Evolutionary conservation across 2,113 vertebrate species (phyloP).

Genomic region (Naja naja): DNA sequence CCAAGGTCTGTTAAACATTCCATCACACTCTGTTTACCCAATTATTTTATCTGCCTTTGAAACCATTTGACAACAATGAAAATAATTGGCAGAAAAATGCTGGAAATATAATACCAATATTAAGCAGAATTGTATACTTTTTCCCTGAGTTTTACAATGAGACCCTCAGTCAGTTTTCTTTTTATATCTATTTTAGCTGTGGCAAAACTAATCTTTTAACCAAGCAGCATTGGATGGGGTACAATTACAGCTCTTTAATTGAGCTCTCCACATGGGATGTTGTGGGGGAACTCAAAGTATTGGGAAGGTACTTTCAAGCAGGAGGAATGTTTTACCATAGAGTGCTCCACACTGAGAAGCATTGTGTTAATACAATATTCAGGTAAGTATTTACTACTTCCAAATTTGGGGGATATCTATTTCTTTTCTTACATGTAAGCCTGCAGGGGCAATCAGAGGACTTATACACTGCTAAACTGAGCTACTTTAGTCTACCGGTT

Average conservation of each 20-base stretch:
- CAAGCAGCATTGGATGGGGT: neutral
- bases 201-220: neutral
- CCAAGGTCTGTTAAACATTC: neutral
- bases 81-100: neutral
- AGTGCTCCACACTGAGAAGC: neutral
- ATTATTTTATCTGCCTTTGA: conserved; percentile 17
- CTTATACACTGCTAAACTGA: neutral
- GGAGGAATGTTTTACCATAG: conserved; percentile 23
- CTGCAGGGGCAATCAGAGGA: conserved; percentile 15
- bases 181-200: neutral
- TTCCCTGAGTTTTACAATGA: neutral
- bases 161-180: neutral
- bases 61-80: conserved; percentile 33
- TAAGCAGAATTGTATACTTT: neutral
- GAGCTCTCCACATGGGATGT: neutral
- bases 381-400: neutral
- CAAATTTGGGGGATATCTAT: neutral
- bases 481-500: too few relatives aligned
- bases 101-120: neutral
- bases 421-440: neutral
- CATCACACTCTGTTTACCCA: neutral
- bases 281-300: neutral
- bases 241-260: neutral
- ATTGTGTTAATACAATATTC: neutral
- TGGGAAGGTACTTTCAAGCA: neutral